These are phyloP conservation scores for Pleuronectes platessa DNA, from an alignment of 2,113 vertebrate genomes.

Conservation along the genomic window DNA sequence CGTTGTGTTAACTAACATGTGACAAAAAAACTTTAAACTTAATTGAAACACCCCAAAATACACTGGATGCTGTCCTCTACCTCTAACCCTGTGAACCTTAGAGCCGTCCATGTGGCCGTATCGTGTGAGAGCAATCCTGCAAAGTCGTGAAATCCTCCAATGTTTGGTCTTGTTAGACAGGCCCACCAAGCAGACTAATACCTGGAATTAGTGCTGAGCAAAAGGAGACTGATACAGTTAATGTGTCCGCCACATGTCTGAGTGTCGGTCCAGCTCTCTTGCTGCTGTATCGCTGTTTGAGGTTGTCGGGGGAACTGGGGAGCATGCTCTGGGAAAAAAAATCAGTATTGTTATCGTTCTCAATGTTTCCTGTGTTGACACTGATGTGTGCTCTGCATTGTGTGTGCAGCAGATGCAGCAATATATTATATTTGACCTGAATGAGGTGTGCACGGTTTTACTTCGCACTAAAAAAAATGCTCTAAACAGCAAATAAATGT, in stretches of 20 bases:
- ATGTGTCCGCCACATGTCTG: slow-evolving; percentile 70
- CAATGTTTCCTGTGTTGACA: slow-evolving; percentile 5
- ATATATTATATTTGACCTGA: background rate
- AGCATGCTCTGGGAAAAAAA: slow-evolving; percentile 15
- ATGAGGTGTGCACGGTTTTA: slow-evolving; percentile 3
- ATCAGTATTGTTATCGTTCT: slow-evolving; percentile 9
- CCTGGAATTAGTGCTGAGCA: slow-evolving; percentile 45
- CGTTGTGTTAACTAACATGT: too few relatives aligned
- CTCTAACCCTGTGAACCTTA: background rate
- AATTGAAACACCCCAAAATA: background rate
- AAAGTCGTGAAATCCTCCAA: slow-evolving; percentile 60
- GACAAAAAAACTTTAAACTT: too few relatives aligned
- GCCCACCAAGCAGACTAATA: slow-evolving; percentile 43
- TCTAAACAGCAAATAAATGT: background rate
- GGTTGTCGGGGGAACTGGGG: slow-evolving; percentile 1
- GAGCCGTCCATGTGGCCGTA: slow-evolving; percentile 21
- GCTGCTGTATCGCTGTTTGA: slow-evolving; percentile 5
- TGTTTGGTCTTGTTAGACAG: slow-evolving; percentile 58
- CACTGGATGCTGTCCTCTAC: background rate
- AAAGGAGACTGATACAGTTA: slow-evolving; percentile 31
- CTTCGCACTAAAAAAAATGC: background rate
- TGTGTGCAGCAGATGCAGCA: background rate
- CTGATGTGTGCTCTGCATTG: background rate
- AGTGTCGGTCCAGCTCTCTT: slow-evolving; percentile 6
- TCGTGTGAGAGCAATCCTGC: slow-evolving; percentile 61